Conservation (phyloP, 2,888 invertebrate genomes). For the Harpagoxenus sublaevis region DNA sequence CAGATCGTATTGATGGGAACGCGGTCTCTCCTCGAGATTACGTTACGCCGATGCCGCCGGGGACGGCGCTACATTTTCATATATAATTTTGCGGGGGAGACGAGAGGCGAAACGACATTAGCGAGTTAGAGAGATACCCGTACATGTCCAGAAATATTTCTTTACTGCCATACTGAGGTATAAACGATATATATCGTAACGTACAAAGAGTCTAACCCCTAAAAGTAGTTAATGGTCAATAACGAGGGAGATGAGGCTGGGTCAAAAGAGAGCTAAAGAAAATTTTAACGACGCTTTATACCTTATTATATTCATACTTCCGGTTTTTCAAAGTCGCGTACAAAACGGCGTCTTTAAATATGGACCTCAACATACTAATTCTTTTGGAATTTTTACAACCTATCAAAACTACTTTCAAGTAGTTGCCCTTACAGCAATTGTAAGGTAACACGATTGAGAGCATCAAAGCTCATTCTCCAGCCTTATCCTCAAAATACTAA, state of each 20-base stretch:
- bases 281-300: slow-evolving; percentile 39
- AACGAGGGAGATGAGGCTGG: slow-evolving; percentile 48
- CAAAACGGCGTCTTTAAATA: slow-evolving; percentile 16
- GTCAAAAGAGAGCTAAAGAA: slow-evolving; percentile 21
- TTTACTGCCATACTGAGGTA: slow-evolving; percentile 50
- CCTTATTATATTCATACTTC: slow-evolving; percentile 27
- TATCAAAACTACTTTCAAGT: slow-evolving; percentile 13
- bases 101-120: slow-evolving; percentile 23
- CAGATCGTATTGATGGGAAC: slow-evolving; percentile 58
- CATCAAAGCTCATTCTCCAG: slow-evolving; percentile 29
- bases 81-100: slow-evolving; percentile 40
- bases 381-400: slow-evolving; percentile 47
- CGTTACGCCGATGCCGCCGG: slow-evolving; percentile 10
- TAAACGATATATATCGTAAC: slow-evolving; percentile 52
- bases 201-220: slow-evolving; percentile 54
- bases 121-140: slow-evolving; percentile 32
- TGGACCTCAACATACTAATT: slow-evolving; percentile 2
- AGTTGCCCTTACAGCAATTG: not conserved
- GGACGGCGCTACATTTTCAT: slow-evolving; percentile 24
- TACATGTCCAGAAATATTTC: slow-evolving; percentile 52
- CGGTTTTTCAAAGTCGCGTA: slow-evolving; percentile 29
- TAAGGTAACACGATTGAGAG: slow-evolving; percentile 10
- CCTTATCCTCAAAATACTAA: slow-evolving; percentile 41
- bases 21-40: slow-evolving; percentile 53
- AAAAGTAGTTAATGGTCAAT: slow-evolving; percentile 52